phyloP scores from a whole-genome alignment of 1,140 invertebrate genomes.

The Cherax quadricarinatus region DNA sequence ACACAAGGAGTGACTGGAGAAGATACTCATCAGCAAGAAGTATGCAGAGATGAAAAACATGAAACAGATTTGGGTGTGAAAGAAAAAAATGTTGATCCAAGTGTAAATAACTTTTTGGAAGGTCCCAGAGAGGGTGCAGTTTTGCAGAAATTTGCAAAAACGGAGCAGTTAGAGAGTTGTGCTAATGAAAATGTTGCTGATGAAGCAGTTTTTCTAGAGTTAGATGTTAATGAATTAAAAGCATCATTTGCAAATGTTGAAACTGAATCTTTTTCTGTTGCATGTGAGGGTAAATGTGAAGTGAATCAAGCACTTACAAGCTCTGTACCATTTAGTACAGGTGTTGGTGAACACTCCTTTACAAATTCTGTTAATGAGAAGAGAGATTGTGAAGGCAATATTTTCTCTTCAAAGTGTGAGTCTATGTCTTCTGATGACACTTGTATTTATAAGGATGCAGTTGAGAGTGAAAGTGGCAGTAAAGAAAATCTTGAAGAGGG shows the following conservation, averaged over 20 bases:
- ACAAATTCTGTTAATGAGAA: background rate
- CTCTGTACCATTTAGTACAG: slow-evolving; percentile 25
- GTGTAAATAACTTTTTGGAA: background rate
- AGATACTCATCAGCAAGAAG: background rate
- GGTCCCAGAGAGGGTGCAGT: background rate
- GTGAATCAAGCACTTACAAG: slow-evolving; percentile 38
- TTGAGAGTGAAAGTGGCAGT: background rate
- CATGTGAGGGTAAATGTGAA: slow-evolving; percentile 34
- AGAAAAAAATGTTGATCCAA: slow-evolving; percentile 12
- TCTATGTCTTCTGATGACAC: background rate
- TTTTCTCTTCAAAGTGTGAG: slow-evolving; percentile 13
- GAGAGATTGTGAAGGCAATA: slow-evolving; percentile 33
- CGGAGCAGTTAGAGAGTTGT: background rate
- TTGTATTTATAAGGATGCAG: slow-evolving; percentile 33
- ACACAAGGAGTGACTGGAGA: slow-evolving; percentile 12
- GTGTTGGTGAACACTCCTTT: slow-evolving; percentile 33
- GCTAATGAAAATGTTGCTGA: slow-evolving; percentile 26
- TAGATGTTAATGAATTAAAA: slow-evolving; percentile 51
- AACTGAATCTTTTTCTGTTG: slow-evolving; percentile 51
- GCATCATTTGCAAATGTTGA: slow-evolving; percentile 52
- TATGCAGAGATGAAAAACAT: background rate
- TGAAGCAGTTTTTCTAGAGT: slow-evolving; percentile 17
- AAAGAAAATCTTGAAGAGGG: slow-evolving; percentile 19
- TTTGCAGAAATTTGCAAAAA: background rate
- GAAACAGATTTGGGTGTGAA: slow-evolving; percentile 9